Evolutionary conservation across 2,888 invertebrate genomes (phyloP), one percentile per base, ranked within the genome.

Genomic region (Nomada lathburiana): DNA sequence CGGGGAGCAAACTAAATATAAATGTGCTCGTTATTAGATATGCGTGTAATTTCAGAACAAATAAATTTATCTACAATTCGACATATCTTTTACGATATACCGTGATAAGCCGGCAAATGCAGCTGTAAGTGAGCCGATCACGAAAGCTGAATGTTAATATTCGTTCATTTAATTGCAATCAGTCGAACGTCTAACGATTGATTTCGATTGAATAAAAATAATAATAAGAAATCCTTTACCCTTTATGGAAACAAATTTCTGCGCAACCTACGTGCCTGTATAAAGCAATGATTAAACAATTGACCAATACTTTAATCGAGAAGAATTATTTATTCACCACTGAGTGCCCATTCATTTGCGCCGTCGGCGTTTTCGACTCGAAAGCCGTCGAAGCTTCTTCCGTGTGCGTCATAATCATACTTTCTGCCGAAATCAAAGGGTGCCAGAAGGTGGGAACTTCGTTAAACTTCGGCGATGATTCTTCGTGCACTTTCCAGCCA

Each of bases 321-420:
- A 60, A 67, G 60, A 20, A n/a, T 73, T 23, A 13, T 71, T 63
- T 82, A 78, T 83, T 88, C 86, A 90, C 90, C 88, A 83, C 84
- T 13, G 83, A 67, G 53, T 87, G 89, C 47, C 89, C 89, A 62
- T 87, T 90, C 76, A 84, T 83, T 70, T 89, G 89, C 23, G 77
- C 78, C 47, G 86, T 73, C 55, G 85, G 69, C 4, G 84, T 85
- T 73, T 89, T 84, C 67, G 84, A 78, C 74, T 82, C 77, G 76
- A 86, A 86, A 42, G 84, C 87, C 80, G 75, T 76, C 57, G 80
- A 82, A 52, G 75, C 68, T 59, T 86, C 84, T 60, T 86, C 84
- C 36, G 83, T 82, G 23, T 87, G 86, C 55, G 84, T 90, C 85
- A 89, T 88, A 70, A 81, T 88, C 80, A 70, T 79, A 36, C 68